A percentile compares a stretch with the other conserved stretches of the same genome.
phyloP scores from a whole-genome alignment of 2,888 invertebrate species.

The Lochmaea crataegi region DNA sequence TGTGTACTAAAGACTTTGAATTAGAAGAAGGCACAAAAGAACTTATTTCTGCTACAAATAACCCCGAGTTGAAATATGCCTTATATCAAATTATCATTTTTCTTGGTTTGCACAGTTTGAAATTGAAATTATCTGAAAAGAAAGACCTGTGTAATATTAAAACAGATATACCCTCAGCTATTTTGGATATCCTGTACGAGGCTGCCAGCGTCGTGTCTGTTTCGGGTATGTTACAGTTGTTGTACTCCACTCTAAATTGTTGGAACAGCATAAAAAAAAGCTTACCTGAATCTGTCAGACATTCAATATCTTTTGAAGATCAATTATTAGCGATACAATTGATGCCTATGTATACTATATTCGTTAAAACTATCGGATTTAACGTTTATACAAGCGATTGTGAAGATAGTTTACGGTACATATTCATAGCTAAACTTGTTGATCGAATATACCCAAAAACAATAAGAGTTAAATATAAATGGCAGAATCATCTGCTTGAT shows the following conservation, averaged over 20 bases:
- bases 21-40: conserved; percentile 63
- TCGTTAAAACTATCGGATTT: conserved; percentile 30
- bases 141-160: not conserved
- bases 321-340: conserved; percentile 73
- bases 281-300: conserved; percentile 7
- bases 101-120: conserved; percentile 42
- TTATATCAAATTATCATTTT: conserved; percentile 64
- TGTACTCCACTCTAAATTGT: conserved; percentile 61
- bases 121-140: conserved; percentile 22
- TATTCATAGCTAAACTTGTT: conserved; percentile 72
- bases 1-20: conserved; percentile 62
- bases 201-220: conserved; percentile 49
- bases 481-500: conserved; percentile 61
- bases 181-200: conserved; percentile 27
- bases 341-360: conserved; percentile 68
- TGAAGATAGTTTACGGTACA: conserved; percentile 68
- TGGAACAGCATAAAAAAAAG: conserved; percentile 58
- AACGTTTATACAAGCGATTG: conserved; percentile 49
- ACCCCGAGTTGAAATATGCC: conserved; percentile 65
- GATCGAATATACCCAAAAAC: conserved; percentile 74
- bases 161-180: not conserved
- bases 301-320: conserved; percentile 65
- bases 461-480: conserved; percentile 62
- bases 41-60: conserved; percentile 64
- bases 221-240: conserved; percentile 60